phyloP scores from a whole-genome alignment of 2,113 vertebrate species.

The Orthochromis malagaraziensis region DNA sequence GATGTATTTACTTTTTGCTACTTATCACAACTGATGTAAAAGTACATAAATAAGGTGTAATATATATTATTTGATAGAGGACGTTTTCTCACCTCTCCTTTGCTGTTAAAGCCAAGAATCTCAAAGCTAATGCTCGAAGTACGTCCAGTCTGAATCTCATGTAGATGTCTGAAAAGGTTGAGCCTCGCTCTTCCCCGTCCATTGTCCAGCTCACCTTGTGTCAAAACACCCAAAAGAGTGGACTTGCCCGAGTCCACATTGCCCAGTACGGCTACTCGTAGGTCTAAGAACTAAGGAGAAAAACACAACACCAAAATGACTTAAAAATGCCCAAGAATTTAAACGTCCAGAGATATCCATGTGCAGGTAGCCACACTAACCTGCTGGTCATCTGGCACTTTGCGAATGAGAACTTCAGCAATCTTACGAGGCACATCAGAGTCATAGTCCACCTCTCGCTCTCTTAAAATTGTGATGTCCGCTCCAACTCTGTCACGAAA shows the following conservation, averaged over 20 bases:
- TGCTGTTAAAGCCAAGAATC: constrained; percentile 96
- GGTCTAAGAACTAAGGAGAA: constrained; percentile 84
- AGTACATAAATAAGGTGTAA: neutral
- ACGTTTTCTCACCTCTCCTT: constrained; percentile 84
- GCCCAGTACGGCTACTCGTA: constrained; percentile 93
- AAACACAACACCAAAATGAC: neutral
- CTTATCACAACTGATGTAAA: neutral
- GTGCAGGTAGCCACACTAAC: constrained; percentile 49
- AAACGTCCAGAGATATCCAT: neutral
- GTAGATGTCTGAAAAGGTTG: constrained; percentile 97
- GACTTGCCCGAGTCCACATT: constrained; percentile 98
- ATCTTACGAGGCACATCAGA: constrained; percentile 84
- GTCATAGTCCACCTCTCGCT: constrained; percentile 90
- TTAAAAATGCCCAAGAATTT: neutral
- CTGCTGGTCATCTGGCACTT: constrained; percentile 98
- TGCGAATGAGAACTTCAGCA: constrained; percentile 92
- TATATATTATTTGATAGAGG: neutral
- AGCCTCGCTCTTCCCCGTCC: constrained; percentile 91
- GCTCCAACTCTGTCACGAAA: constrained; percentile 82
- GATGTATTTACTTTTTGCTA: neutral
- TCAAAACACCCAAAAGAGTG: constrained; percentile 91
- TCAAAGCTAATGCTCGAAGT: constrained; percentile 99
- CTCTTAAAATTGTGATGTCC: constrained; percentile 89
- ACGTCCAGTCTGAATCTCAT: constrained; percentile 96
- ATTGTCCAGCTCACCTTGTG: constrained; percentile 96